Conservation (phyloP, 2,113 vertebrate species). For the Sorex araneus region DNA sequence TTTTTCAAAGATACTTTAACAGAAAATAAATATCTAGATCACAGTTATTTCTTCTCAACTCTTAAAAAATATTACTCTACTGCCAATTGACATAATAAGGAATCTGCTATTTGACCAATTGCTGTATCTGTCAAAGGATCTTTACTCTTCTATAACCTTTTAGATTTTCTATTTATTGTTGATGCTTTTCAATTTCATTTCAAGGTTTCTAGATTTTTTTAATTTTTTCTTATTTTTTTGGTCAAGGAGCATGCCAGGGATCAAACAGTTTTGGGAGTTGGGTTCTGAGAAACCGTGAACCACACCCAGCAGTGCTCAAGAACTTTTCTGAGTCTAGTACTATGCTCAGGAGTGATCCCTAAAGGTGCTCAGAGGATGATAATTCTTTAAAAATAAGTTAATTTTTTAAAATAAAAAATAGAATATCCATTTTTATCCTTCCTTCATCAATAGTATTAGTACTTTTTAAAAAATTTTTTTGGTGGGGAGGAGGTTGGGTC, state of each 20-base stretch:
- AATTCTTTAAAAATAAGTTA: neutral
- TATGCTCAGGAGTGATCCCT: too few relatives aligned
- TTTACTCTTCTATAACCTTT: neutral
- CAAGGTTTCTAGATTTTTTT: conserved; percentile 1
- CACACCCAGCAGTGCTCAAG: too few relatives aligned
- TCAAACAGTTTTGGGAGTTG: too few relatives aligned
- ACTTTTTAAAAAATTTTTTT: too few relatives aligned
- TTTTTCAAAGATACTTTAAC: conserved; percentile 55
- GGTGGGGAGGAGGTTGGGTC: too few relatives aligned
- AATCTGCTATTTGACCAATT: neutral
- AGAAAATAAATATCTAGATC: conserved; percentile 28
- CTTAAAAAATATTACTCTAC: neutral
- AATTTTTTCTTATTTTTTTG: too few relatives aligned
- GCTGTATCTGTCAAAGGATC: conserved; percentile 31
- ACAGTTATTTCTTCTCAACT: conserved; percentile 30
- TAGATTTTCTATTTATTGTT: neutral
- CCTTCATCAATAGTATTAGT: too few relatives aligned
- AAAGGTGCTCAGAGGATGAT: too few relatives aligned
- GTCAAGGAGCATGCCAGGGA: too few relatives aligned
- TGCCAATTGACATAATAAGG: conserved; percentile 16
- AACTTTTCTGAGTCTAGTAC: too few relatives aligned
- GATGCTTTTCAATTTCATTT: conserved; percentile 50
- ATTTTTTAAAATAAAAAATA: neutral
- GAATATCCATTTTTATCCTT: conserved; percentile 31
- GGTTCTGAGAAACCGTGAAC: too few relatives aligned